Evolutionary conservation across 1,140 invertebrate genomes (phyloP).

Genomic region (Hyles euphorbiae): DNA sequence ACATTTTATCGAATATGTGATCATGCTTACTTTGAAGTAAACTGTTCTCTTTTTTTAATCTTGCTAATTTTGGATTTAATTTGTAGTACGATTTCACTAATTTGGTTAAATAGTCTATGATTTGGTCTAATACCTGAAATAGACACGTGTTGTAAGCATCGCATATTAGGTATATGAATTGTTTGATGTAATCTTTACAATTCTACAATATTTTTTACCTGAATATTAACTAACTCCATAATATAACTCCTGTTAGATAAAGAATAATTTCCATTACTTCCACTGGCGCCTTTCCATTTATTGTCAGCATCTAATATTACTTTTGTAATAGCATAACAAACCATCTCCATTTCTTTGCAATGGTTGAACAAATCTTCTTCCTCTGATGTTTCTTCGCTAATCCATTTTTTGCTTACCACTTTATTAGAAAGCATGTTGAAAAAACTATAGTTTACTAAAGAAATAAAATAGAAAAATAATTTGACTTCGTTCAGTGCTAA

Average conservation of each 20-base stretch:
- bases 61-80: conserved; percentile 67
- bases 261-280: conserved; percentile 39
- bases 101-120: conserved; percentile 68
- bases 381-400: conserved; percentile 54
- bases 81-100: conserved; percentile 72
- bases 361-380: conserved; percentile 57
- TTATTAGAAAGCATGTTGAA: conserved; percentile 43
- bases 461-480: conserved; percentile 28
- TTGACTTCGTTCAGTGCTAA: conserved; percentile 26
- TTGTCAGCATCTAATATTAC: conserved; percentile 60
- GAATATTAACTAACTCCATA: conserved; percentile 69
- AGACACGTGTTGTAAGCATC: conserved; percentile 2
- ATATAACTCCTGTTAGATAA: conserved; percentile 66
- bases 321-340: conserved; percentile 63
- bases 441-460: conserved; percentile 14
- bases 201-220: conserved; percentile 36
- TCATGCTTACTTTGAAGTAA: conserved; percentile 59
- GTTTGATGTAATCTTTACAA: neutral
- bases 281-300: conserved; percentile 52
- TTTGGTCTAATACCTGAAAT: conserved; percentile 69
- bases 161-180: neutral
- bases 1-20: conserved; percentile 63
- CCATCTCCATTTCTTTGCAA: conserved; percentile 56
- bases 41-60: conserved; percentile 60
- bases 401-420: conserved; percentile 56